Conservation (phyloP, 2,113 vertebrate genomes). For the Leucopsar rothschildi region DNA sequence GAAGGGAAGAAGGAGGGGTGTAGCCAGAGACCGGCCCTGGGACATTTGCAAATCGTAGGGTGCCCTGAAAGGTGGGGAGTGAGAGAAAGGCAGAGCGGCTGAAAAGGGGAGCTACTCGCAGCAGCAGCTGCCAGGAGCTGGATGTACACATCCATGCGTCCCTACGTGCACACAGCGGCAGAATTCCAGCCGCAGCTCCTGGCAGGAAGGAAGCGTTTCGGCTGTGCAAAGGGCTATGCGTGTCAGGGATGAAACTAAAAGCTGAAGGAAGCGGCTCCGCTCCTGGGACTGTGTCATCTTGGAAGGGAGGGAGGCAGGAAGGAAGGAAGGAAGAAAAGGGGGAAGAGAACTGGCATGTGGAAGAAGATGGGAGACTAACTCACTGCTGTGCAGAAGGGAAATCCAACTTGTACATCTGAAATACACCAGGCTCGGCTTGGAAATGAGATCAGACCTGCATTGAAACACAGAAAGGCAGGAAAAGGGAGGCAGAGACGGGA, state of each 20-base stretch:
- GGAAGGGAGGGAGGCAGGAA: constrained; percentile 29
- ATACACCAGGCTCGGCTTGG: constrained; percentile 35
- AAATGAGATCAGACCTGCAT: constrained; percentile 53
- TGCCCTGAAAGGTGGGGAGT: neutral
- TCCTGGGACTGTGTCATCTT: constrained; percentile 4
- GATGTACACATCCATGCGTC: neutral
- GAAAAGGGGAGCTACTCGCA: neutral
- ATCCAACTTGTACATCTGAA: constrained; percentile 67
- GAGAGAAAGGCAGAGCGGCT: neutral
- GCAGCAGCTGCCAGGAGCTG: neutral
- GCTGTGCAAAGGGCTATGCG: neutral
- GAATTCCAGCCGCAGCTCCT: constrained; percentile 18
- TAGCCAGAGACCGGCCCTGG: neutral
- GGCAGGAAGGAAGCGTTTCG: constrained; percentile 16
- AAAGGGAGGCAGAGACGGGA: constrained; percentile 25
- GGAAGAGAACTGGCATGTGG: constrained; percentile 21
- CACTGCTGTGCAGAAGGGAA: neutral
- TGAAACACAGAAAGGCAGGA: constrained; percentile 31
- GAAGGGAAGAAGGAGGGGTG: neutral
- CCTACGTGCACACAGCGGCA: neutral
- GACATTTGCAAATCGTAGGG: neutral
- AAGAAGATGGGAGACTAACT: constrained; percentile 30
- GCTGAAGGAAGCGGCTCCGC: constrained; percentile 8
- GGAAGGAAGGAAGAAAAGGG: constrained; percentile 19
- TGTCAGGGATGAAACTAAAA: constrained; percentile 39